Evolutionary conservation across 64 coral and sea anemone species (phyloP).

Genomic region (Montipora capricornis): DNA sequence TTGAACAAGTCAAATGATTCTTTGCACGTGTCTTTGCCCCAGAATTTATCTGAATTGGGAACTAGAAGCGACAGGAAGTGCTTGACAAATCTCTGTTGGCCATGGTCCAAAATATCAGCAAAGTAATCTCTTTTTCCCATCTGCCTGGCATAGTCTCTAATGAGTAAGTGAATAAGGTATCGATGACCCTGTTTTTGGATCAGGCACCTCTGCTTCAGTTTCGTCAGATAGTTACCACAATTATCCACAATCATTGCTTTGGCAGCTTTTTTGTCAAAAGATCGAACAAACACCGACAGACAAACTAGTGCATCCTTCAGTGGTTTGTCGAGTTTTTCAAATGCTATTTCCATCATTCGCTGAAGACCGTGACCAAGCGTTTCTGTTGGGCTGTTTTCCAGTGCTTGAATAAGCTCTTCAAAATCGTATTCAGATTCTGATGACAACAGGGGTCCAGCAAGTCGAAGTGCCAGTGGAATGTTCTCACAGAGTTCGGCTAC

Average conservation of each 20-base stretch:
- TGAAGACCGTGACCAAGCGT: background rate
- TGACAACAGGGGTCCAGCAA: conserved; percentile 46
- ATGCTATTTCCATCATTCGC: conserved; percentile 48
- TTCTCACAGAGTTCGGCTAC: conserved; percentile 43
- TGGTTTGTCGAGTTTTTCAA: conserved; percentile 35
- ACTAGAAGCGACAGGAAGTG: conserved; percentile 49
- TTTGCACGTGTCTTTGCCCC: conserved; percentile 39
- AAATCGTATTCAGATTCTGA: conserved; percentile 31
- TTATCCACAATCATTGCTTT: conserved; percentile 9
- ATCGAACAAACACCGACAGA: background rate
- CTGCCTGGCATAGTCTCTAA: conserved; percentile 47
- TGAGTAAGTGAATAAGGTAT: conserved; percentile 54
- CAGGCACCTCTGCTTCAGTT: conserved; percentile 41
- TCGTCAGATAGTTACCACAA: conserved; percentile 1
- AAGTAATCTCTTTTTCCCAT: background rate
- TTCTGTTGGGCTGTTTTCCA: background rate
- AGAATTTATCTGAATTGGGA: conserved; percentile 10
- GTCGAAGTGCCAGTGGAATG: conserved; percentile 44
- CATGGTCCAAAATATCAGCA: background rate
- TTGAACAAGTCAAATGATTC: conserved; percentile 46
- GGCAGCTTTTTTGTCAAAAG: conserved; percentile 42
- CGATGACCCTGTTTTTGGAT: conserved; percentile 16
- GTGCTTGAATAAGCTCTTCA: conserved; percentile 18
- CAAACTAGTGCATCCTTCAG: conserved; percentile 8
- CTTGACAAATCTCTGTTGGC: conserved; percentile 27